phyloP scores from a whole-genome alignment of 2,888 invertebrate species.

The Zygothrica quintamaculata region DNA sequence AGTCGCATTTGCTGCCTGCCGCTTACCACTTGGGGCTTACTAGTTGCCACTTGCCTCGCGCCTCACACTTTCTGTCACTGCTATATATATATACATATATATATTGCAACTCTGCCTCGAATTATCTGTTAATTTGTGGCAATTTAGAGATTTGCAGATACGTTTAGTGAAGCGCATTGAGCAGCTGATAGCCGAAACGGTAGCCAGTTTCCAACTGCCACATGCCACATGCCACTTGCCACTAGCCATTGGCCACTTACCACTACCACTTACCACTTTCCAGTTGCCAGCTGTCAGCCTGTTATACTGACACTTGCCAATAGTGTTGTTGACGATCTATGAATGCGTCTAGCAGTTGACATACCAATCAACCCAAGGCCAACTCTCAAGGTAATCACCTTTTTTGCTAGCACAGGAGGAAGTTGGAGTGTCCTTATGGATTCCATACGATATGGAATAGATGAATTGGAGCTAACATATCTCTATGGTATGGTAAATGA shows the following conservation, averaged over 20 bases:
- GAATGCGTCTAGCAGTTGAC: background rate
- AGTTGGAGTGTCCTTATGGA: no score
- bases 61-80: constrained; percentile 9
- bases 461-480: no score
- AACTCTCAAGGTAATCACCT: no score
- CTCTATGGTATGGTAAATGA: no score
- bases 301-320: constrained; percentile 23
- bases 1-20: constrained; percentile 64
- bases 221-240: no score
- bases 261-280: no score
- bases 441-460: no score
- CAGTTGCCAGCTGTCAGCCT: constrained; percentile 8
- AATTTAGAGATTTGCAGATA: constrained; percentile 81
- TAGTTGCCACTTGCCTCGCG: constrained; percentile 1
- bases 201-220: constrained; percentile 25
- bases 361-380: background rate
- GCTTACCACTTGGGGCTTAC: constrained; percentile 28
- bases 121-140: constrained; percentile 82
- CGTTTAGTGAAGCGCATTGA: constrained; percentile 71
- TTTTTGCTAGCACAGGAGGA: no score
- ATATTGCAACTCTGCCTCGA: constrained; percentile 57
- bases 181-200: constrained; percentile 62
- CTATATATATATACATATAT: no score
- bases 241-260: no score
- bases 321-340: constrained; percentile 47